Base-by-base conservation (phyloP, 1,140 invertebrate genomes). In the Harpegnathos saltator region DNA sequence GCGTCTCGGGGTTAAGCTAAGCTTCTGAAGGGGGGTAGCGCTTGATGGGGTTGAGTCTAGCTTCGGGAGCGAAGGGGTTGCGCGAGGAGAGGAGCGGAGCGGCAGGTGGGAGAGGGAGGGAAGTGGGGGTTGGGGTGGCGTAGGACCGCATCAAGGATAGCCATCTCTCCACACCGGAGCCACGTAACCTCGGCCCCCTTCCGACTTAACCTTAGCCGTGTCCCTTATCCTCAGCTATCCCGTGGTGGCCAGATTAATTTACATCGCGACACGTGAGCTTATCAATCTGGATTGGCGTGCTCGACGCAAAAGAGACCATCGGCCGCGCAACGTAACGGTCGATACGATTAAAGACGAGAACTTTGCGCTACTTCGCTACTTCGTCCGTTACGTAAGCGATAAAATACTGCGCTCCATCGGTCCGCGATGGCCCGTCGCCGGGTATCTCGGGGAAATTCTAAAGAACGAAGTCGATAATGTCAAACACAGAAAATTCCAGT, bases 1-100 rank as follows among this genome's bases (percentile, higher is more conserved):
- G 91, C 88, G 82, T 91, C 91, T 92, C 90, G 83, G 84, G 87
- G 85, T 89, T 91, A 89, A 90, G 88, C 87, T 89, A 90, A 89
- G 87, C 90, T 91, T 84, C 38, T 44, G 38, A 44, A 44, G 85
- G 81, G 72, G 75, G 85, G 83, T 84, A 83, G 85, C 83, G 82
- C 78, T 87, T 84, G 74, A 88, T 85, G 58, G 90, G 88, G 75
- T 90, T 74, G 81, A 73, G 66, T 62, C 83, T 74, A 73, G 72
- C 77, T 82, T 65, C 85, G 65, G 66, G 75, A 84, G 81, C 75
- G 77, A 74, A 75, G 78, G 78, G 74, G 65, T 24, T 12, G 44
- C 54, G 52, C 26, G 66, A 68, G 75, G 73, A 61, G 65, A 63
- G 33, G 24, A 11, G 14, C 22, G 29, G n/a, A n/a, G n/a, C n/a